Evolutionary conservation across 2,113 vertebrate species (phyloP), one percentile per base, ranked within the genome.

Genomic region (Zosterops japonicus): DNA sequence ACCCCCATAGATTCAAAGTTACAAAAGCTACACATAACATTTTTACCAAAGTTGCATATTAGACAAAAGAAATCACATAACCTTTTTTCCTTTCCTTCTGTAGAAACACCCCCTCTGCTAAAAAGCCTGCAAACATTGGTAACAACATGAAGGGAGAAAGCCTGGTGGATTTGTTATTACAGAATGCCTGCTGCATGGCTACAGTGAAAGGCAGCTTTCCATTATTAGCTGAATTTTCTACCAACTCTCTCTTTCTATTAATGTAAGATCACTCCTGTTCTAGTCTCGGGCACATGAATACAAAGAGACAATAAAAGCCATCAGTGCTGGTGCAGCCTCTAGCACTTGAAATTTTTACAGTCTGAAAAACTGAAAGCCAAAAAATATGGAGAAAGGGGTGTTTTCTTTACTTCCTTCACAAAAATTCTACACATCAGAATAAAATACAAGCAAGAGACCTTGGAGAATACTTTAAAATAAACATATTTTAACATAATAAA

Each of bases 221-320:
- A 29, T 65, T 89, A 90, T 75, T 69, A 78, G 36, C 56, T 78
- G 80, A 90, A 87, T 84, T 94, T 89, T 70, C 79, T 92, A 41
- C 19, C 35, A 86, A 17, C 17, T 29, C 47, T n/a, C 35, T 57
- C 36, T 64, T 80, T 68, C 31, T 57, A 8, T 64, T 71, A 75
- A 36, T 1, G 1, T 12, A 39, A 47, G 36, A 25, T 83, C 81
- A 50, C 74, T 41, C 41, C 14, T 68, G 46, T n/a, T 95, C 82
- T 56, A 44, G 42, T 78, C 25, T 61, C 79, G 49, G 84, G 41
- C 25, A 44, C 21, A 29, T 0, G 0, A 77, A 71, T 60, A 68
- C 28, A 72, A 47, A 69, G 33, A 71, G 29, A 82, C 16, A 57
- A 49, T 75, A 84, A 79, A 87, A 76, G 31, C 57, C 31, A 49